Base-by-base conservation (phyloP, 2,797 vertebrate genomes). In the Chloroceryle inda region DNA sequence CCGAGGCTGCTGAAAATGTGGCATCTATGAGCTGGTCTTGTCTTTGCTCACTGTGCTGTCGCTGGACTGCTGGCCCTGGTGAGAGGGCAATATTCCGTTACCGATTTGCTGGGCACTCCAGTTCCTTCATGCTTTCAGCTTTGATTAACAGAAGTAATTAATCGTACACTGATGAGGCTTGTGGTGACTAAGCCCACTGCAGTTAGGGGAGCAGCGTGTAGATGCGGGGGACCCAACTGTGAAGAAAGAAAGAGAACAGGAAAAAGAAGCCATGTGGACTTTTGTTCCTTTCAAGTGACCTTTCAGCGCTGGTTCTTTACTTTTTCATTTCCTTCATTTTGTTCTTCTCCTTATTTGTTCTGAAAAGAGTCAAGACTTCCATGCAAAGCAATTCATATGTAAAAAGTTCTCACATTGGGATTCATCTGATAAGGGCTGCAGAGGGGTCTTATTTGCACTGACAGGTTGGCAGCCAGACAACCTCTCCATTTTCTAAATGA, bases 401-500 rank as follows among this genome's bases (percentile, higher is more conserved):
- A 95, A 92, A 95, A 95, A 72, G 82, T 96, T 96, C 95, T 83
- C 53, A 61, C 66, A 72, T 93, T 90, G 84, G 47, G 72, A 86
- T 96, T 91, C 89, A 49, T 79, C 95, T 94, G 88, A 80, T 94
- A 92, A 96, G 83, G 75, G 88, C 91, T 74, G 52, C 58, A 82
- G 83, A 94, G 66, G 74, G 47, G 40, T 80, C 56, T 71, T 92
- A 79, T 53, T 95, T 96, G 73, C 74, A 38, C 78, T 94, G 96
- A 88, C 92, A 95, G 71, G 91, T 69, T 97, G 96, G 96, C 96
- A 96, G 86, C 91, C 88, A 92, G 92, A 92, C 95, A 96, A 64
- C 76, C 56, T 94, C 88, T 95, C 88, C 68, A 90, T 97, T 97
- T 95, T 95, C 93, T 85, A 91, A 96, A 87, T 96, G 95, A 96